These are phyloP conservation scores for Sebastes matsubarae DNA, from an alignment of 2,797 vertebrate species.

Conservation along the genomic window DNA sequence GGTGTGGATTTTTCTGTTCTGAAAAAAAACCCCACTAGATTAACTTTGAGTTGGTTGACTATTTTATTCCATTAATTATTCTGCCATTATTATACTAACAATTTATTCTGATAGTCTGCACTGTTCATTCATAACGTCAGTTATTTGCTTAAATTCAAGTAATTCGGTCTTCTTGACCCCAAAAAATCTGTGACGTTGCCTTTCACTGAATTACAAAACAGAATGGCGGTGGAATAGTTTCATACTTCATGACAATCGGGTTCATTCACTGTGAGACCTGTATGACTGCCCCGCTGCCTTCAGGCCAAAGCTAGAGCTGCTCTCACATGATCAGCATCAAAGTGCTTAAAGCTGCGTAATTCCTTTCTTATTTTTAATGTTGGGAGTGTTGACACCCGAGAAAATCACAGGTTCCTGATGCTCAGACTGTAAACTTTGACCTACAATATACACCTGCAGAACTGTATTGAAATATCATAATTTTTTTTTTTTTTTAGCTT, in stretches of 20 bases:
- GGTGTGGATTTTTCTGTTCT: too few species aligned
- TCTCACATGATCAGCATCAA: slow-evolving; percentile 20
- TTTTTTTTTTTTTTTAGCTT: neutral
- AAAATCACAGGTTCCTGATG: neutral
- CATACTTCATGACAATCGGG: neutral
- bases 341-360: neutral
- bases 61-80: neutral
- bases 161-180: neutral
- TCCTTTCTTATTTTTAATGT: slow-evolving; percentile 4
- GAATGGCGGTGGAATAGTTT: neutral
- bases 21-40: too few species aligned
- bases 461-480: neutral
- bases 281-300: neutral
- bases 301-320: neutral
- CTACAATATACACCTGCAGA: neutral
- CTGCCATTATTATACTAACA: neutral
- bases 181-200: neutral
- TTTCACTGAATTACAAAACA: neutral
- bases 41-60: too few species aligned
- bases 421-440: neutral
- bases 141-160: neutral
- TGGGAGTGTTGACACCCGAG: neutral
- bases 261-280: neutral
- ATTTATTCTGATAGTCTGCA: neutral
- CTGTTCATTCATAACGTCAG: neutral